Evolutionary conservation across 2,888 invertebrate genomes (phyloP), one percentile per base, ranked within the genome.

Genomic region (Gastrophysa polygoni): DNA sequence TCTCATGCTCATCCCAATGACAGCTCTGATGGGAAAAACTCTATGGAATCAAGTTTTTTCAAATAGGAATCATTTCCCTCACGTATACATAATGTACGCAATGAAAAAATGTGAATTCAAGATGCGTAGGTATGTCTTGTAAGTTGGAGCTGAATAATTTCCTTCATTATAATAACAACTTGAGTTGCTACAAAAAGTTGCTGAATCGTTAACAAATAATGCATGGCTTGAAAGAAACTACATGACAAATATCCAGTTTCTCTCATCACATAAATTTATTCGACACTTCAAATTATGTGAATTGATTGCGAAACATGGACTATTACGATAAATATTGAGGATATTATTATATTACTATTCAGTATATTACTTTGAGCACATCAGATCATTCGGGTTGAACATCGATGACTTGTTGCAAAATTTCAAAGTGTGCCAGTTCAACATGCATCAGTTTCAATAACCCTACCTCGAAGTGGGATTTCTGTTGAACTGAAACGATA

Each of bases 91-190:
- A n/a, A 10, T 38, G 14, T 52, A 38, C 16, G 43, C 34, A 24
- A 54, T 28, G 38, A 32, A 48, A 49, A 50, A 55, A 48, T 38
- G 52, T 56, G 38, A 59, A 63, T 54, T 71, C 73, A 71, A 61
- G 52, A 61, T 63, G 63, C 59, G 64, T 67, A 64, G 64, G 60
- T 64, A 63, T 60, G 63, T 57, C 62, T 47, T 70, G 69, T 73
- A 71, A 7, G 38, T 14, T 70, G 71, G 72, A 72, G 71, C 72
- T 71, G 73, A 68, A 73, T 73, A 73, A 73, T 72, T 68, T 68
- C 56, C 63, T 69, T 70, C 71, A 71, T 70, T 71, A 72, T 69
- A 71, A 73, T 71, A 70, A 71, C 66, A 66, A 63, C 61, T 64
- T 61, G 57, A 61, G 67, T 61, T 64, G 62, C 38, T 48, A 66